A percentile compares a stretch with the other conserved stretches of the same genome.
phyloP scores from a whole-genome alignment of 2,113 vertebrate genomes.

The Solea solea region DNA sequence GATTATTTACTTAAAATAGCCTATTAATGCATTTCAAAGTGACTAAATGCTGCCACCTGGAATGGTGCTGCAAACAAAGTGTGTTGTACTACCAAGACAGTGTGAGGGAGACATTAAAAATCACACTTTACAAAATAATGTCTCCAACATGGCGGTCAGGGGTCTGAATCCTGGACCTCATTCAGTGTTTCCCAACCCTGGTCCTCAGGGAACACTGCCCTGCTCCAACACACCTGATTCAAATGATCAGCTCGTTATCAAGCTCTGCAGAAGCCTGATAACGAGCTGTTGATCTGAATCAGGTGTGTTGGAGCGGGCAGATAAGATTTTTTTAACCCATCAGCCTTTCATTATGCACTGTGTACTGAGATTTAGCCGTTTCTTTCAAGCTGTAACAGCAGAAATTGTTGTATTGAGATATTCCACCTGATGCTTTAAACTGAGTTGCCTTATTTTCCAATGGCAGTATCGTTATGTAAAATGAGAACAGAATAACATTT shows the following conservation, averaged over 20 bases:
- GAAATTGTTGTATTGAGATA: not conserved
- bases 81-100: too few species aligned
- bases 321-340: slow-evolving; percentile 33
- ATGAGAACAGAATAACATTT: not conserved
- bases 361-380: slow-evolving; percentile 1
- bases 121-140: not conserved
- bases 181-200: not conserved
- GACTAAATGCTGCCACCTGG: too few species aligned
- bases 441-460: not conserved
- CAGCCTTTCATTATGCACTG: slow-evolving; percentile 12
- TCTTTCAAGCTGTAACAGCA: not conserved
- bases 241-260: too few species aligned
- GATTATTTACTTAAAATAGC: too few species aligned
- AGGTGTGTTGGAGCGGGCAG: too few species aligned
- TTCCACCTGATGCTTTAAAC: not conserved
- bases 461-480: not conserved
- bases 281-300: too few species aligned
- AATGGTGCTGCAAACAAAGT: too few species aligned
- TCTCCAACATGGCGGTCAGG: not conserved
- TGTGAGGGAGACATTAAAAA: too few species aligned
- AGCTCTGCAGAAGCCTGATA: too few species aligned
- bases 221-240: too few species aligned
- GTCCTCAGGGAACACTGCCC: too few species aligned
- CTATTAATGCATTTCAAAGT: too few species aligned
- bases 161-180: not conserved